Evolutionary conservation across 2,113 vertebrate species (phyloP).

Genomic region (Salminus brasiliensis): DNA sequence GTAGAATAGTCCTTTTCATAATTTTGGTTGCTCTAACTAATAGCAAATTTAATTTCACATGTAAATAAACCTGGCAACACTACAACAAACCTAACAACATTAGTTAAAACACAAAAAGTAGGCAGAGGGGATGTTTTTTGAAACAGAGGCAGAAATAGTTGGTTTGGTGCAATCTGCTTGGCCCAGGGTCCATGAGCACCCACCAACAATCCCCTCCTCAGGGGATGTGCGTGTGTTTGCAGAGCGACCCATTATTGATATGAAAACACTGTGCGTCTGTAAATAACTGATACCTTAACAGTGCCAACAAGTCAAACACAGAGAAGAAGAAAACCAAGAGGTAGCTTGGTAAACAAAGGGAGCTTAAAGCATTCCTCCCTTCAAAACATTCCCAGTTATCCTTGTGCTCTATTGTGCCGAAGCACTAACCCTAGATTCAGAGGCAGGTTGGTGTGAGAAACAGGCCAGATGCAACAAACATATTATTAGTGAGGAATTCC

Average conservation of each 20-base stretch:
- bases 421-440: not conserved
- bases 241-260: not conserved
- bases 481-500: not conserved
- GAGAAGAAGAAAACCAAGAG: constrained; percentile 1
- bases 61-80: no score
- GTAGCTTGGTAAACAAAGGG: not conserved
- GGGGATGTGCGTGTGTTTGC: not conserved
- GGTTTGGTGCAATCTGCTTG: not conserved
- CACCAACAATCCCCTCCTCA: not conserved
- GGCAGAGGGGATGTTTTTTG: no score
- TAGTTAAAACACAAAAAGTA: no score
- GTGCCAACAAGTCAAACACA: constrained; percentile 11
- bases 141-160: no score
- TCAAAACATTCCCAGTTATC: constrained; percentile 15
- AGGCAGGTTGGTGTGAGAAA: not conserved
- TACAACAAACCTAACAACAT: no score
- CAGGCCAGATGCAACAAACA: constrained; percentile 24
- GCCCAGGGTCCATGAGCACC: not conserved
- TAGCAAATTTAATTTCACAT: no score
- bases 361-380: not conserved
- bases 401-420: not conserved
- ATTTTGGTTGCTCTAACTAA: no score
- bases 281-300: not conserved
- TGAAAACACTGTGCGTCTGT: not conserved
- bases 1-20: no score